These are phyloP conservation scores for Phortica magna DNA, from an alignment of 2,888 invertebrate genomes.

Conservation along the genomic window DNA sequence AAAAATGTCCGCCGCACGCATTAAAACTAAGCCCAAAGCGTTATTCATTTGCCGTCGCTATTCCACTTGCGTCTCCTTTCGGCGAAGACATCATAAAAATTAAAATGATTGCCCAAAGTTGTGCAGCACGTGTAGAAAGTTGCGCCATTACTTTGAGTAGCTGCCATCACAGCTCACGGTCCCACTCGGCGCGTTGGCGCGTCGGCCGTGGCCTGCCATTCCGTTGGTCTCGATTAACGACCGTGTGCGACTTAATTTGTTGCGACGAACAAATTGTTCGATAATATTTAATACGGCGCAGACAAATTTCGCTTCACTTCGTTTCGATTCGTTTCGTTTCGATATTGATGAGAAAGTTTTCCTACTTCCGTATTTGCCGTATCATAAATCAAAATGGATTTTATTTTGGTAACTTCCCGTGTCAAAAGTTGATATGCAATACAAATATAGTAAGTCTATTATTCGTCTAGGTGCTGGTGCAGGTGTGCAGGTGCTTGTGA, in stretches of 20 bases:
- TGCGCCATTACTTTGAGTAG: constrained; percentile 64
- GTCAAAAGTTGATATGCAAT: no score
- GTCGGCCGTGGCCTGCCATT: background rate
- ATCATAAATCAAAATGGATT: no score
- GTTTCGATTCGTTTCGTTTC: no score
- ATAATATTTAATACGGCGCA: no score
- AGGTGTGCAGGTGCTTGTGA: no score
- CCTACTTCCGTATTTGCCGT: no score
- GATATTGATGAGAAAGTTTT: no score
- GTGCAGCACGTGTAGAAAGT: constrained; percentile 59
- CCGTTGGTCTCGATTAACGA: background rate
- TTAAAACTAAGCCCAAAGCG: constrained; percentile 66
- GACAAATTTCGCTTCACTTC: background rate
- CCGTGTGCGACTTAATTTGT: background rate
- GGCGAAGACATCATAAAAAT: constrained; percentile 63
- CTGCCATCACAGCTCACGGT: no score
- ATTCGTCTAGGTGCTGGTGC: no score
- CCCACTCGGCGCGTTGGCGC: no score
- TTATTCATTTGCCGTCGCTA: constrained; percentile 53
- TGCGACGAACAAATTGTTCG: background rate
- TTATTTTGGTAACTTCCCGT: no score
- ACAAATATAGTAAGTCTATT: no score
- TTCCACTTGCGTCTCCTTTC: constrained; percentile 35
- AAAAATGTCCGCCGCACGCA: constrained; percentile 51
- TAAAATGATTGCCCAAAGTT: constrained; percentile 66